Conservation (phyloP, 2,113 vertebrate species). For the Menidia beryllina region DNA sequence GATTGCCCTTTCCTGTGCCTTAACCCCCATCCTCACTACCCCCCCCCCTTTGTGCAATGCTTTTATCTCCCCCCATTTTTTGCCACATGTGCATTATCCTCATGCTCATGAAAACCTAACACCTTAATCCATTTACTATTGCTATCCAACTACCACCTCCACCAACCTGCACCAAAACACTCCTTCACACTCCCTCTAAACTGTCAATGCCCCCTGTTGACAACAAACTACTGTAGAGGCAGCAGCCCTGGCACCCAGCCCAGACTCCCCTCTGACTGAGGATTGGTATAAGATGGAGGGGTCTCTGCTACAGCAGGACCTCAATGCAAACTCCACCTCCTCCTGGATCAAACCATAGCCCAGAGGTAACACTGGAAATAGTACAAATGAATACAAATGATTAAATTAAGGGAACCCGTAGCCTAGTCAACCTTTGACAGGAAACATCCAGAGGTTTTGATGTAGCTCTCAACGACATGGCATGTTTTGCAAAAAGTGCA, state of each 20-base stretch:
- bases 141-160: constrained; percentile 72
- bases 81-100: constrained; percentile 47
- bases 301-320: constrained; percentile 85
- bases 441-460: constrained; percentile 18
- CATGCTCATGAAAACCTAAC: constrained; percentile 63
- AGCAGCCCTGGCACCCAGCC: constrained; percentile 79
- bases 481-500: constrained; percentile 54
- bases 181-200: constrained; percentile 74
- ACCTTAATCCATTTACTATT: constrained; percentile 67
- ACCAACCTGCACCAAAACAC: constrained; percentile 76
- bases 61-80: not conserved
- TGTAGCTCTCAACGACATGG: constrained; percentile 49
- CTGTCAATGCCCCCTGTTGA: constrained; percentile 66
- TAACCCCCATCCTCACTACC: not conserved
- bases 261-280: constrained; percentile 82
- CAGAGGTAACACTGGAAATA: constrained; percentile 76
- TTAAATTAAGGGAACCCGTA: constrained; percentile 23
- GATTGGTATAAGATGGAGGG: constrained; percentile 85
- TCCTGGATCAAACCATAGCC: constrained; percentile 86
- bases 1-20: not conserved
- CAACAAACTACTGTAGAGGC: constrained; percentile 71
- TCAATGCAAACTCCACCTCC: constrained; percentile 87
- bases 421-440: constrained; percentile 7
- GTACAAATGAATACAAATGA: not conserved
- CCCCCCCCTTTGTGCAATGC: constrained; percentile 30